Evolutionary conservation across 2,888 invertebrate genomes (phyloP), one percentile per base, ranked within the genome.

Genomic region (Noctuana brunneofusca): DNA sequence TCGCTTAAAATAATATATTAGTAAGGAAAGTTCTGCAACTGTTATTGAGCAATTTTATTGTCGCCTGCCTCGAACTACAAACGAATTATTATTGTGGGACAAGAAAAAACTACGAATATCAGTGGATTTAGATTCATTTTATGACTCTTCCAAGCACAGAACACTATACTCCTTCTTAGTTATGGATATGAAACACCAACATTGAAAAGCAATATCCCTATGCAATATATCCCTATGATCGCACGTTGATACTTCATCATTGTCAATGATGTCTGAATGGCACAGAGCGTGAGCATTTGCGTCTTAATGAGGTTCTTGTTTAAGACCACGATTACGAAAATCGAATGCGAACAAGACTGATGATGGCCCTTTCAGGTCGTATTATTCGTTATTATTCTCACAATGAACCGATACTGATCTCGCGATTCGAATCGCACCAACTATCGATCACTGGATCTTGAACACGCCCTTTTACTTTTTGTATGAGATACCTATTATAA

Each of bases 311-410:
- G 55, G 56, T 63, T 63, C 62, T 63, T 63, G 62, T 63, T 63
- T 63, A 57, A 57, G 53, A 46, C 30, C 52, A 56, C 63, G 63
- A 63, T 59, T 63, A 63, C 52, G 57, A 68, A 65, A 67, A 67
- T 54, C 65, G 66, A 67, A 68, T 52, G 68, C 62, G 66, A 68
- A 69, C 64, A 69, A 70, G 68, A 73, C 67, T 66, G 68, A 73
- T 75, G 72, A 69, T 69, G 65, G 58, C 59, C 63, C 60, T 68
- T 66, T 62, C 64, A 63, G 67, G 57, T 58, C 64, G 60, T 67
- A 70, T 69, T 68, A 72, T 69, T 70, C 69, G 67, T 74, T 68
- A 68, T 58, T 63, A 63, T 68, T 71, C 67, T 64, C 69, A 74
- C 70, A 72, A 69, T 69, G 60, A 41, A 27, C 14, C 56, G 68